Evolutionary conservation across 2,113 vertebrate genomes (phyloP), one percentile per base, ranked within the genome.

Genomic region (Lepisosteus oculatus): DNA sequence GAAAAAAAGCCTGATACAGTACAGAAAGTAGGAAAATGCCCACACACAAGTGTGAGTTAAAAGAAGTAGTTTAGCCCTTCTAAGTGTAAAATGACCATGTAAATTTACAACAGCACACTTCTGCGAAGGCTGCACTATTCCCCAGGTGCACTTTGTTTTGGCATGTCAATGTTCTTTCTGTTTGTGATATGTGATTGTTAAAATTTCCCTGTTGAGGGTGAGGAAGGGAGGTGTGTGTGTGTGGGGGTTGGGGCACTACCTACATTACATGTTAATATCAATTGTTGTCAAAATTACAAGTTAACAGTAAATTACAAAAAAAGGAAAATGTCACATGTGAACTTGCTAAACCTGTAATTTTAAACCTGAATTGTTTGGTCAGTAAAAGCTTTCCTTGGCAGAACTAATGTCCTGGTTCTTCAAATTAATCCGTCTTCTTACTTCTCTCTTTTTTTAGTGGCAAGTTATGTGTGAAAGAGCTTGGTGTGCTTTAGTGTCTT

Each of bases 321-420:
- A 65, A 6, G 66, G 72, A 17, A 72, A 57, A n/a, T 59, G 71
- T 80, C 56, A 59, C 7, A 59, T 59, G 12, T 59, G 11, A 77
- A 84, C 74, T 79, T 79, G 81, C 79, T 89, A 75, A 83, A 79
- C 86, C 75, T 85, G 69, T 80, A 72, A 62, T 81, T 70, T 86
- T 81, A 14, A 73, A 73, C 77, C 71, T 84, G 83, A 85, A 82
- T 78, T 76, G 80, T 86, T 79, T 88, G 86, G 81, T 86, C 80
- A 91, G 85, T 91, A 91, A 89, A 92, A 82, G 71, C 74, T 77
- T 76, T 74, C 80, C 78, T 84, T 83, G 77, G 80, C 42, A 81
- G 69, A 87, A 83, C 11, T 55, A 41, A 3, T 0, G 2, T n/a
- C 43, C 51, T 67, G 54, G 54, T 43, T 45, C 14, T 51, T 66